phyloP scores from a whole-genome alignment of 2,888 invertebrate genomes.

The Minunthozetes semirufus region DNA sequence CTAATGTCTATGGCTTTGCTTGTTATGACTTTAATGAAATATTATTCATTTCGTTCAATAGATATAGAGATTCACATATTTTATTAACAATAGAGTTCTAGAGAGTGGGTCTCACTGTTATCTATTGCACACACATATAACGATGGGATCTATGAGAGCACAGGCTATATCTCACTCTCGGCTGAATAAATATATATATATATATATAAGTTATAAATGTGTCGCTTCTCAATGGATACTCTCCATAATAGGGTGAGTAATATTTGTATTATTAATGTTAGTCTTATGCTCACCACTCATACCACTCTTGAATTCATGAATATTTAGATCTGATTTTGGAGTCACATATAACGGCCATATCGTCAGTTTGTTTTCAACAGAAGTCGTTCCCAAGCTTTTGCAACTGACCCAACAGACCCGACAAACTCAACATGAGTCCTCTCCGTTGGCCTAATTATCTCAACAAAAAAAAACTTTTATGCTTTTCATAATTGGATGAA shows the following conservation, averaged over 20 bases:
- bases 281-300: constrained; percentile 20
- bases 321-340: constrained; percentile 12
- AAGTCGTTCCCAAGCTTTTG: neutral
- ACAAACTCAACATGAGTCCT: neutral
- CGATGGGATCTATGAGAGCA: neutral
- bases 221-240: neutral
- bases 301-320: neutral
- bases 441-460: neutral
- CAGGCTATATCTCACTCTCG: neutral
- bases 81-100: constrained; percentile 12
- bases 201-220: neutral
- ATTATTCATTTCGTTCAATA: constrained; percentile 12
- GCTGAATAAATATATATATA: constrained; percentile 15
- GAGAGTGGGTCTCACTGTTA: neutral
- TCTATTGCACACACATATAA: neutral
- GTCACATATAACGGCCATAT: neutral
- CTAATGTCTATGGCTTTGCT: neutral
- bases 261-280: constrained; percentile 12
- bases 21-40: constrained; percentile 22
- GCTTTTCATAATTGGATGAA: neutral
- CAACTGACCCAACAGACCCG: neutral
- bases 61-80: constrained; percentile 9
- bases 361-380: neutral
- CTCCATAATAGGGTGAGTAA: constrained; percentile 9
- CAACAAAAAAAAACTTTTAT: neutral